Percentiles rank a stretch among this genome's conserved stretches.
phyloP scores from a whole-genome alignment of 2,888 invertebrate species.

The Amiota minor region DNA sequence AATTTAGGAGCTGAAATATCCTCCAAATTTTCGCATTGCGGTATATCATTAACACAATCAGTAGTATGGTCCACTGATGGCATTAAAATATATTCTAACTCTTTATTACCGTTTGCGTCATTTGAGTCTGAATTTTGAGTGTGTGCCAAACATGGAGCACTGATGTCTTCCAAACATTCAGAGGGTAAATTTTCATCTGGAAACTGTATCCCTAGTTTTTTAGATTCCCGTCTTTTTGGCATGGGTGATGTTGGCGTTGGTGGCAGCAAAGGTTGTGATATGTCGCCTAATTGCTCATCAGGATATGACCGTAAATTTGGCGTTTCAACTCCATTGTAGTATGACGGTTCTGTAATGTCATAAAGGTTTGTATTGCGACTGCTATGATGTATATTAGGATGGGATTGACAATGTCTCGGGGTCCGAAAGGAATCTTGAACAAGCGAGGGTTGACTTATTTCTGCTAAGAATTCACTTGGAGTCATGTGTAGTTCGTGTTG shows the following conservation, averaged over 20 bases:
- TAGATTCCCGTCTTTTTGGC: not conserved
- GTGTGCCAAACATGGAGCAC: slow-evolving; percentile 26
- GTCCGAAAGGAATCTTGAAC: not conserved
- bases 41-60: too few species aligned
- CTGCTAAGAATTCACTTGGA: slow-evolving; percentile 23
- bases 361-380: not conserved
- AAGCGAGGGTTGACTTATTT: slow-evolving; percentile 39
- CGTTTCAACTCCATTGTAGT: not conserved
- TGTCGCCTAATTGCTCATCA: not conserved
- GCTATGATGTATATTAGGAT: not conserved
- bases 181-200: not conserved
- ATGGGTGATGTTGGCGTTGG: not conserved
- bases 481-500: not conserved
- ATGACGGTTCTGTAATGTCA: not conserved
- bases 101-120: not conserved
- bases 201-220: too few species aligned
- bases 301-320: not conserved
- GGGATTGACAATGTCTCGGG: too few species aligned
- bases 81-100: slow-evolving; percentile 35
- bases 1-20: too few species aligned
- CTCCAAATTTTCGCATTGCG: too few species aligned
- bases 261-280: not conserved
- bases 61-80: slow-evolving; percentile 26
- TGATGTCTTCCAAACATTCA: slow-evolving; percentile 24
- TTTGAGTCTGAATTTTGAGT: not conserved